phyloP scores from a whole-genome alignment of 2,797 vertebrate genomes.

The Pristis pectinata region DNA sequence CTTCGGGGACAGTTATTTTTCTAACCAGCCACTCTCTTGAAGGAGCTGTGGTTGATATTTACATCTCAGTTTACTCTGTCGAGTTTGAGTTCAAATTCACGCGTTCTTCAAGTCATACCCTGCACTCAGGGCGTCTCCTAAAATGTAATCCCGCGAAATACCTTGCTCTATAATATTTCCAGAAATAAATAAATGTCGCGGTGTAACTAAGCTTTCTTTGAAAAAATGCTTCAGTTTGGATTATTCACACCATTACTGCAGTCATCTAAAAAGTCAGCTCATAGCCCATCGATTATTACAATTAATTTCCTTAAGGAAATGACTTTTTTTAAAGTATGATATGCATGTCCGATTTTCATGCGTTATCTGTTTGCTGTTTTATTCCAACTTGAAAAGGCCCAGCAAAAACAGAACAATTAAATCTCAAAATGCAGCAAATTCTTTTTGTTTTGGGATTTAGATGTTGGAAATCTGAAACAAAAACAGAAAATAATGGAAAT shows the following conservation, averaged over 20 bases:
- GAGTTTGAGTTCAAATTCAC: not conserved
- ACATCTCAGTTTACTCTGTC: not conserved
- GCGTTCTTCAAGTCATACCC: not conserved
- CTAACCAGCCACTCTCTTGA: not conserved
- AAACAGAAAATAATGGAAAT: too few species aligned
- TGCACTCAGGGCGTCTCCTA: not conserved
- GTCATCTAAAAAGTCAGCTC: not conserved
- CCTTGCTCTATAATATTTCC: not conserved
- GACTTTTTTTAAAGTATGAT: not conserved
- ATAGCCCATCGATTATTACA: not conserved
- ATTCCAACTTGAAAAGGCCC: not conserved
- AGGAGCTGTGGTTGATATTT: not conserved
- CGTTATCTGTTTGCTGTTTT: not conserved
- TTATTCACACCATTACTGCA: not conserved
- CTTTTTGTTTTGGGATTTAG: not conserved
- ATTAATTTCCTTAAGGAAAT: not conserved
- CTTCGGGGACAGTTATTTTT: not conserved
- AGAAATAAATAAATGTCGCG: too few species aligned
- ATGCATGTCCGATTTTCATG: not conserved
- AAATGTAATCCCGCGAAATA: not conserved
- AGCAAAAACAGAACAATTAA: not conserved
- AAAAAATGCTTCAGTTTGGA: not conserved
- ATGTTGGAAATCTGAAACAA: too few species aligned
- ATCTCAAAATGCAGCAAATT: not conserved
- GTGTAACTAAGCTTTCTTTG: not conserved